Evolutionary conservation across 2,888 invertebrate species (phyloP).

Genomic region (Icerya purchasi): DNA sequence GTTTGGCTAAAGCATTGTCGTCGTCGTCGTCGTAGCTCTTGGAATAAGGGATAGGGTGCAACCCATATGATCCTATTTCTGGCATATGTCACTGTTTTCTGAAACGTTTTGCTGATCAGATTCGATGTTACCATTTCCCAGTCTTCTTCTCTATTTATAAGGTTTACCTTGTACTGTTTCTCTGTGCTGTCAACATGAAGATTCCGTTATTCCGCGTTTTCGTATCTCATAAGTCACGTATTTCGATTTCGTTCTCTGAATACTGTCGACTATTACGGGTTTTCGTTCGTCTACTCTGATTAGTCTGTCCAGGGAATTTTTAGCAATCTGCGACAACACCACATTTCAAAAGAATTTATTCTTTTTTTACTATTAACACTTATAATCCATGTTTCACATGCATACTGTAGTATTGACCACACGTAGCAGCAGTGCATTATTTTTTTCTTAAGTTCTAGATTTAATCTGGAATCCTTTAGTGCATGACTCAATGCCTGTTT

Average conservation of each 20-base stretch:
- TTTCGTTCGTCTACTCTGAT: not conserved
- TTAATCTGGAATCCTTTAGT: not conserved
- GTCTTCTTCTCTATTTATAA: not conserved
- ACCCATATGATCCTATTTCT: no score
- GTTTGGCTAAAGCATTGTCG: no score
- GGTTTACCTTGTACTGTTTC: not conserved
- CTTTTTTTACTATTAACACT: not conserved
- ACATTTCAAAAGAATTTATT: not conserved
- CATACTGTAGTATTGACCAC: not conserved
- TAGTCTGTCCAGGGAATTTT: not conserved
- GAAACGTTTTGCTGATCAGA: not conserved
- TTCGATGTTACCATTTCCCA: not conserved
- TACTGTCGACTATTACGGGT: no score
- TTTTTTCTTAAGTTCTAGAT: not conserved
- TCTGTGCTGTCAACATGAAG: not conserved
- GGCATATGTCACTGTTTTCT: not conserved
- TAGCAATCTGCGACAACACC: not conserved
- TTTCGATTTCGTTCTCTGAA: no score
- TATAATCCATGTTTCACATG: not conserved
- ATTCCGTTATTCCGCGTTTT: not conserved
- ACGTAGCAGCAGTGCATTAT: not conserved
- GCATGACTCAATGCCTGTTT: not conserved
- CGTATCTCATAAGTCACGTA: not conserved
- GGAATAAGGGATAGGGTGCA: no score
- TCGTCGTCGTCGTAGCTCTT: no score